Evolutionary conservation across 1,140 invertebrate genomes (phyloP), one percentile per base, ranked within the genome.

Genomic region (Ectropis grisescens): DNA sequence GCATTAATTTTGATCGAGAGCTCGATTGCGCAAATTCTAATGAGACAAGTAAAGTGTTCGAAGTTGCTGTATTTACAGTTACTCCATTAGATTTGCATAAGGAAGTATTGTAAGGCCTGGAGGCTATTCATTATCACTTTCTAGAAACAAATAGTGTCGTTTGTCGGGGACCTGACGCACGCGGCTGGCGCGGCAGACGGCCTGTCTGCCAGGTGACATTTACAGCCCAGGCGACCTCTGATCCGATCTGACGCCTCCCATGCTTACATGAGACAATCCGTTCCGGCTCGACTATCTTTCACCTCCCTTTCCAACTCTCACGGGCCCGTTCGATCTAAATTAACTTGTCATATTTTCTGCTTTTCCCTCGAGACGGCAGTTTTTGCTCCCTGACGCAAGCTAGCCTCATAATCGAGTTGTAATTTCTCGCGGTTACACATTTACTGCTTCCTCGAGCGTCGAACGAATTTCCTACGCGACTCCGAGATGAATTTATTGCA

Each of bases 291-390:
- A 51, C 47, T 52, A 54, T 58, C 51, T 61, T 66, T 64, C 57
- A 54, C 54, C 50, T 62, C 56, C 55, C 54, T 61, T 60, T 59
- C 53, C 49, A 54, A 64, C 55, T 55, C 54, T 58, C 54, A 49
- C 56, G 51, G 31, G 41, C 41, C 30, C 47, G 44, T 44, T 66
- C 53, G 66, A 62, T 57, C 53, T 60, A 54, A 64, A 61, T 68
- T 59, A 62, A 68, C 47, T 55, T 64, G 65, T 71, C 67, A 64
- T 58, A 60, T 69, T 60, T 62, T 59, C 53, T 58, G 54, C 57
- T 59, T 62, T 70, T 68, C 56, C 45, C 48, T 35, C 25, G 35
- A 13, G 24, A 15, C 30, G 39, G 34, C 35, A 50, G 43, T 52
- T 47, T 55, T 58, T 55, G 44, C 40, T 30, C 34, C 32, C 34